Evolutionary conservation across 37 sponge, comb jelly and placozoan genomes (phyloP), one percentile per base, ranked within the genome.

Genomic region (Halisarca cf. caerulea): DNA sequence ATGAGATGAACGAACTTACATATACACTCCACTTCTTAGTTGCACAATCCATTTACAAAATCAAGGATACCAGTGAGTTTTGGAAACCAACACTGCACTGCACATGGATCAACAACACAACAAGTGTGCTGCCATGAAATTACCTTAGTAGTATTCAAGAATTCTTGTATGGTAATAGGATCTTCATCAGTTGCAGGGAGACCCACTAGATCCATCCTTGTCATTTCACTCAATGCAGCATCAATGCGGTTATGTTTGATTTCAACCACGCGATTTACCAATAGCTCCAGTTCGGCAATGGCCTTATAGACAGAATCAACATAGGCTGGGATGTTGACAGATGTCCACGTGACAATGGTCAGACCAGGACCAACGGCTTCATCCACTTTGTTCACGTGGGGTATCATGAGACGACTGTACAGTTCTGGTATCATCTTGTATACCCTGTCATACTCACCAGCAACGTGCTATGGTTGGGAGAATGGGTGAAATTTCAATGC

Each of bases 301-400:
- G 85, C 79, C 24, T 39, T 35, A 37, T 87, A 40, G 28, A 91
- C 92, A 42, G 80, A 44, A 40, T 86, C 79, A 1, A 97, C 60
- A 85, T 86, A 95, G 32, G 38, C 41, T 0, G 58, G 68, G 7
- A 95, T 80, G 90, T 91, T 93, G 66, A 97, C 80, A 47, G 99
- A 96, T 15, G 87, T 86, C 99, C 99, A 99, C 11, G 88, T 82
- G 58, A 95, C 78, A 25, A 90, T 60, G 40, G 88, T 90, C 45
- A 97, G 90, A 15, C 96, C 99, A 0, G 99, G 99, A 53, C 89
- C 80, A 6, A 99, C 38, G 62, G 83, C 94, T 33, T 91, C 87
- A 8, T 99, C 94, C 23, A 97, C 86, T 27, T 88, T 68, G 24
- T 90, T 82, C 32, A 95, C 43, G 81, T 95, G 94, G 2, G 92